Conservation (phyloP, 2,797 vertebrate genomes). For the Xiphorhynchus erythropygius region DNA sequence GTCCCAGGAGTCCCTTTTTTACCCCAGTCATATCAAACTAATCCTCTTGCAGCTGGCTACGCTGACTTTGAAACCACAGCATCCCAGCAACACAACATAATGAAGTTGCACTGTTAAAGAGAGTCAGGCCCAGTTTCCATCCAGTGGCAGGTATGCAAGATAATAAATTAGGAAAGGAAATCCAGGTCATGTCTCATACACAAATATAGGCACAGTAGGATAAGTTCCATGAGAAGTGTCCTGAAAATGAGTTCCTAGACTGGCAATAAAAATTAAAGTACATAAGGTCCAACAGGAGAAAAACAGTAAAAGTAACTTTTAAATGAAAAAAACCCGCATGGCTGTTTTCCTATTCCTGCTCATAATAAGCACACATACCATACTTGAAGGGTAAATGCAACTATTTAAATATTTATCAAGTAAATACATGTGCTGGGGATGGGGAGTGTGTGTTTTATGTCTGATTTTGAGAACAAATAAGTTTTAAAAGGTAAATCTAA, state of each 20-base stretch:
- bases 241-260: background rate
- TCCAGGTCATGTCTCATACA: background rate
- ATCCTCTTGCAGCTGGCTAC: accelerated
- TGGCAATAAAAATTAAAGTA: background rate
- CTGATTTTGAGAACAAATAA: slow-evolving; percentile 63
- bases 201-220: accelerated
- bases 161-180: background rate
- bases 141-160: background rate
- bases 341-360: background rate
- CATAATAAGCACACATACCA: background rate
- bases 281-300: background rate
- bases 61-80: background rate
- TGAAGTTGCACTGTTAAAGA: background rate
- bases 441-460: slow-evolving; percentile 2
- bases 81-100: background rate
- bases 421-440: slow-evolving; percentile 1
- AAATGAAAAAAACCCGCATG: background rate
- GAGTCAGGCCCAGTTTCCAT: background rate
- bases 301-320: background rate
- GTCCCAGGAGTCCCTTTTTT: background rate
- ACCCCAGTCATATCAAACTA: background rate
- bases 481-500: slow-evolving; percentile 67
- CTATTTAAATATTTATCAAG: slow-evolving; percentile 64
- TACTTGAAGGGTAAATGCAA: slow-evolving; percentile 23
- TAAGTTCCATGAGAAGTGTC: background rate